These are phyloP conservation scores for Platichthys stellatus DNA, from an alignment of 2,113 vertebrate species.

Conservation along the genomic window DNA sequence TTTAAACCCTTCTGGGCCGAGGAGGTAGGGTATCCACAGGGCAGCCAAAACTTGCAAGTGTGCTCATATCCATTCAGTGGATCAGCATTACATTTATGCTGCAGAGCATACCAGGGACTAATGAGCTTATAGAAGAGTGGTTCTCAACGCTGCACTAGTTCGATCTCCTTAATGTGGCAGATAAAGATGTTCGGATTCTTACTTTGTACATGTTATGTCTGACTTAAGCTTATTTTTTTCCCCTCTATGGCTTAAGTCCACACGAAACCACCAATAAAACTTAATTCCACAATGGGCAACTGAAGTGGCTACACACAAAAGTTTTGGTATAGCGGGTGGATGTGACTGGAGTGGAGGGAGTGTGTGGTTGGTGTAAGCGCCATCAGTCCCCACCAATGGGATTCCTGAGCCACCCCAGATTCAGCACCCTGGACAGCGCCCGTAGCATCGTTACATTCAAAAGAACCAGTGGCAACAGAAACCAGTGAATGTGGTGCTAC, in stretches of 20 bases:
- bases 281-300: neutral
- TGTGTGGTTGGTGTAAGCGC: no score
- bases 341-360: no score
- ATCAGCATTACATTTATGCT: slow-evolving; percentile 4
- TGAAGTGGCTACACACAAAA: neutral
- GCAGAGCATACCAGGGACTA: slow-evolving; percentile 17
- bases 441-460: neutral
- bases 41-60: neutral
- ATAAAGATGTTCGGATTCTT: neutral
- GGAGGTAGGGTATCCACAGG: slow-evolving; percentile 28
- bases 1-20: slow-evolving; percentile 31
- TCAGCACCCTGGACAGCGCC: slow-evolving; percentile 14
- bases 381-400: neutral
- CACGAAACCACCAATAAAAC: neutral
- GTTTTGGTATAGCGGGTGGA: neutral
- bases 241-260: neutral
- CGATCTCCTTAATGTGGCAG: neutral
- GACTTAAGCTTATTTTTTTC: neutral
- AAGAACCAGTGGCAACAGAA: neutral
- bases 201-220: neutral
- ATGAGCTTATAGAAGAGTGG: slow-evolving; percentile 15
- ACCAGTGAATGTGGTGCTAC: neutral
- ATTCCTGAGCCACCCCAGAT: neutral
- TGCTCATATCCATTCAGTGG: neutral
- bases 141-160: neutral